These are phyloP conservation scores for Phyllostomus discolor DNA, from an alignment of 2,113 vertebrate genomes.

Conservation along the genomic window DNA sequence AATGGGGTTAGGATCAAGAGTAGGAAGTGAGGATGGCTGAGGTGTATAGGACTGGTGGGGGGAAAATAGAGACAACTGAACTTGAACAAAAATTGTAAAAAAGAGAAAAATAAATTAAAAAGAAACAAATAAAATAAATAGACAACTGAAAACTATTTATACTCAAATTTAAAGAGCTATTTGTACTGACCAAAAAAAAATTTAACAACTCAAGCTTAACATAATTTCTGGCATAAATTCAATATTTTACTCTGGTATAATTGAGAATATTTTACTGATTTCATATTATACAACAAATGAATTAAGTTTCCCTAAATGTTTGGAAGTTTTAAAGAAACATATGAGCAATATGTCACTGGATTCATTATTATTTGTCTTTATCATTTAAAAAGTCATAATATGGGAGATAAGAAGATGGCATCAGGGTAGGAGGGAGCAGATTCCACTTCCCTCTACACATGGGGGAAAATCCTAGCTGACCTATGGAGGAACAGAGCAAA, in stretches of 20 bases:
- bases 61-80: too few relatives aligned
- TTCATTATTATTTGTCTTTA: not conserved
- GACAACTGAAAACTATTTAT: not conserved
- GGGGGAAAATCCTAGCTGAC: too few relatives aligned
- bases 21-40: too few relatives aligned
- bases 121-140: not conserved
- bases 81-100: not conserved
- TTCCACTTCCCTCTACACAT: too few relatives aligned
- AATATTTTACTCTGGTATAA: not conserved
- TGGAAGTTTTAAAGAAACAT: not conserved
- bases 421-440: too few relatives aligned
- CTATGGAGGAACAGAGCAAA: too few relatives aligned
- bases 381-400: not conserved
- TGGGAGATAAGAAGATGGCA: too few relatives aligned
- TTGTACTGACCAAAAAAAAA: not conserved
- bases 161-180: not conserved
- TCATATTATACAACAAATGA: not conserved
- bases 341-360: not conserved
- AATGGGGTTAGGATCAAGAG: too few relatives aligned
- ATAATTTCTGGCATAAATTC: not conserved
- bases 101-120: not conserved
- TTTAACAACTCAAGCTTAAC: not conserved
- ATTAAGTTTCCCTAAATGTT: conserved; percentile 6
- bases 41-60: too few relatives aligned
- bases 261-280: not conserved